Conservation (phyloP, 2,797 vertebrate genomes). For the Decapterus maruadsi region DNA sequence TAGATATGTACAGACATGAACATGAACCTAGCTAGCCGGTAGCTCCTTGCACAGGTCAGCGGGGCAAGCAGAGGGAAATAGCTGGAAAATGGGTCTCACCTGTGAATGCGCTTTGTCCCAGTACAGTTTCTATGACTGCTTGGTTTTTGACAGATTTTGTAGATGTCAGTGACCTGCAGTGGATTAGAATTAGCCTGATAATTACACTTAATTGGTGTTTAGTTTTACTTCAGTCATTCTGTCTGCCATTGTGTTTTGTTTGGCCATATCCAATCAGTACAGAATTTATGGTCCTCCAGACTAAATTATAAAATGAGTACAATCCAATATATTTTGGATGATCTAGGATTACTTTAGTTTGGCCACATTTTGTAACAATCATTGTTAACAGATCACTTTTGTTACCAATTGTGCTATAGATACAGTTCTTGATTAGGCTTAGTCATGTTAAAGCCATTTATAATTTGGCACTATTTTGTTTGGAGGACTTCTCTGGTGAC, state of each 20-base stretch:
- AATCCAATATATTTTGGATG: not conserved
- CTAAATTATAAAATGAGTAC: not conserved
- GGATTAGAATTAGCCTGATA: not conserved
- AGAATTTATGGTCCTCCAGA: not conserved
- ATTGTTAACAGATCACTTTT: not conserved
- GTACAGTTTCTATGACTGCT: conserved; percentile 33
- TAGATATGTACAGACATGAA: conserved; percentile 75
- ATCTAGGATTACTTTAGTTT: no score
- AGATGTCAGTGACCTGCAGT: not conserved
- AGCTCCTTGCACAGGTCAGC: conserved; percentile 64
- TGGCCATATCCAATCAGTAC: not conserved
- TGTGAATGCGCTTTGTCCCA: conserved; percentile 58
- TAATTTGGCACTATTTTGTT: no score
- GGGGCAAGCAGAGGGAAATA: conserved; percentile 61
- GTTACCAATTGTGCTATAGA: not conserved
- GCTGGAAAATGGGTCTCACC: conserved; percentile 77
- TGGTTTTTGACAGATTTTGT: conserved; percentile 22
- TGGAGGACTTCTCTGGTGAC: no score
- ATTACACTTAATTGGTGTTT: not conserved
- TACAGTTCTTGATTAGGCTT: not conserved
- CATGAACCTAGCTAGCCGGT: conserved; percentile 49
- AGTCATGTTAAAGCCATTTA: no score
- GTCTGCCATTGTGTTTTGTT: not conserved
- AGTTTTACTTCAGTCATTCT: not conserved
- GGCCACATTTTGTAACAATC: not conserved